Conservation (phyloP, 2,797 vertebrate species). For the Fringilla coelebs region DNA sequence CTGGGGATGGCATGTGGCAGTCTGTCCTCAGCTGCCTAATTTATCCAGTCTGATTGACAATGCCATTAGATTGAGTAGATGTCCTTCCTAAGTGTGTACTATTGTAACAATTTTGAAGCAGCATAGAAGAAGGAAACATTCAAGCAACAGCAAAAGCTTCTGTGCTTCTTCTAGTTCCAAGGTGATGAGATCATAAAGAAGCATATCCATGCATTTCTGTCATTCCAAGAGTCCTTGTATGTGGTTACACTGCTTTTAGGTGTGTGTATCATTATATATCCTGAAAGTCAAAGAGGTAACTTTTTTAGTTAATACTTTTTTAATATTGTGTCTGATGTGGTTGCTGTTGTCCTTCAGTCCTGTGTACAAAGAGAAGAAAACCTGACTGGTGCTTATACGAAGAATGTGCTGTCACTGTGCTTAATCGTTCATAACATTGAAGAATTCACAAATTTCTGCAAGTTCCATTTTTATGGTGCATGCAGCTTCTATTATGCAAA, state of each 20-base stretch:
- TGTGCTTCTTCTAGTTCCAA: neutral
- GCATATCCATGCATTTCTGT: neutral
- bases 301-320: neutral
- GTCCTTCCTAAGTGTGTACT: neutral
- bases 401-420: neutral
- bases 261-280: too few species aligned
- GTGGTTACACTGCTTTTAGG: neutral
- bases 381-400: neutral
- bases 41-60: neutral
- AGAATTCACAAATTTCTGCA: neutral
- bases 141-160: neutral
- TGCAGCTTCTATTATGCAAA: neutral
- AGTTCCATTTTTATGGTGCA: neutral
- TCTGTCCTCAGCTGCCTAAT: neutral
- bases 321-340: neutral
- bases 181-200: neutral
- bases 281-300: neutral
- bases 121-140: neutral
- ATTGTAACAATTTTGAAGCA: neutral
- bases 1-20: neutral
- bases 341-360: neutral
- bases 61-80: neutral
- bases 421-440: neutral
- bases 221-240: neutral
- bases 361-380: neutral